Evolutionary conservation across 2,797 vertebrate genomes (phyloP).

Genomic region (Pteronotus mesoamericanus): DNA sequence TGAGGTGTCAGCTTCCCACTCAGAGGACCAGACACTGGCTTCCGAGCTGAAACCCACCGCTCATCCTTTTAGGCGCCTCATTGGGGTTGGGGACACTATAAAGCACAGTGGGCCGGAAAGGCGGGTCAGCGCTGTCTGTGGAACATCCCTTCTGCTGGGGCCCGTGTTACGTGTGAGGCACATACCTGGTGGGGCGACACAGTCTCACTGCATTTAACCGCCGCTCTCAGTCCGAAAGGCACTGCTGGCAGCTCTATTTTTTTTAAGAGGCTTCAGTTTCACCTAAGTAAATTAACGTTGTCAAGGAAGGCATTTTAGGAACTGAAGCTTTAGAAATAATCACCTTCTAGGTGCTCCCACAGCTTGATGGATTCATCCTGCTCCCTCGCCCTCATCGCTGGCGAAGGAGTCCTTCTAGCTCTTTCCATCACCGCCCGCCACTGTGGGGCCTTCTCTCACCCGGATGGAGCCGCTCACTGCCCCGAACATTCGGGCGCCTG

Average conservation of each 20-base stretch:
- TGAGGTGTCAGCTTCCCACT: constrained; percentile 66
- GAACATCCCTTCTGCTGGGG: not conserved
- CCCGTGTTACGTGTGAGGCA: not conserved
- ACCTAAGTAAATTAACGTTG: not conserved
- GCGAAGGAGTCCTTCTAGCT: not conserved
- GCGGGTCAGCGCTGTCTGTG: not conserved
- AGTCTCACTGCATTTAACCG: not conserved
- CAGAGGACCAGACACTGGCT: constrained; percentile 63
- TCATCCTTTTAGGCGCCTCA: constrained; percentile 27
- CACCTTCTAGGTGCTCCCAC: not conserved
- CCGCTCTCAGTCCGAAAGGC: not conserved
- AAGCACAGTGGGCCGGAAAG: not conserved
- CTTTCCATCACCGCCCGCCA: not conserved
- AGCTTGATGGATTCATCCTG: not conserved
- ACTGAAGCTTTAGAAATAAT: constrained; percentile 16
- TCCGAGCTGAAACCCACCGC: constrained; percentile 55
- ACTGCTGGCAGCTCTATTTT: not conserved
- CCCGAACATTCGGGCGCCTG: not conserved
- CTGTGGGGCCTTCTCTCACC: not conserved
- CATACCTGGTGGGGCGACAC: not conserved
- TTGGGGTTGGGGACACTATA: constrained; percentile 15
- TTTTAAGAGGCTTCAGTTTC: not conserved
- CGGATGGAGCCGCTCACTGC: not conserved
- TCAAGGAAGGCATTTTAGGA: constrained; percentile 36
- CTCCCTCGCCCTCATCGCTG: not conserved